Evolutionary conservation across 2,113 vertebrate species (phyloP), one percentile per base, ranked within the genome.

Genomic region (Carollia perspicillata): DNA sequence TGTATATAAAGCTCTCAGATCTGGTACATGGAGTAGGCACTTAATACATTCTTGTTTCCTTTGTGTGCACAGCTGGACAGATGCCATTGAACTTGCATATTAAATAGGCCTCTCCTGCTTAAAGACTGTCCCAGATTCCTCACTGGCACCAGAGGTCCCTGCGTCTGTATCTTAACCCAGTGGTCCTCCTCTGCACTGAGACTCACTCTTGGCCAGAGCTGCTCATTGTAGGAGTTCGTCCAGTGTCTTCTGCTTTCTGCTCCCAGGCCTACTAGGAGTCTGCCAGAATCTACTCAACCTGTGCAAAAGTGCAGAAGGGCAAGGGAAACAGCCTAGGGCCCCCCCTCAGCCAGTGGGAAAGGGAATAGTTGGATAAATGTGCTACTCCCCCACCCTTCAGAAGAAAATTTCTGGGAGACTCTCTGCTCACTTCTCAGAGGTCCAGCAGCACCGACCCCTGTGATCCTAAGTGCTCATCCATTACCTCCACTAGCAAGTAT

Each of bases 71-170:
- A 80, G 42, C 23, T 17, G 60, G 55, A 14, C 72, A 47, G 47
- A 63, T 60, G 37, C 55, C 26, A 12, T 26, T 65, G 85, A 16
- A 8, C n/a, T 49, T 35, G 42, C 40, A 60, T 28, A 30, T 71
- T 77, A 69, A 40, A 63, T 12, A 49, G 77, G 20, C 12, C n/a
- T 71, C 18, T 75, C 35, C 77, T 33, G 13, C 60, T n/a, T 74
- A 44, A 83, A 63, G 86, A 37, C 51, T 49, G 37, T 71, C 17
- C 0, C 18, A 47, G 66, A 72, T 4, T 81, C 37, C 49, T 0
- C 20, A 0, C 3, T 8, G 26, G 30, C 0, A 3, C 35, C 28
- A 51, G 65, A 13, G 35, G 3, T 30, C 40, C 28, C 20, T 0
- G 0, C 11, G 72, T 17, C 79, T 30, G 53, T 8, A 2, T 37